These are phyloP conservation scores for Zosterops pallidus DNA, from an alignment of 2,113 vertebrate genomes.

Conservation along the genomic window DNA sequence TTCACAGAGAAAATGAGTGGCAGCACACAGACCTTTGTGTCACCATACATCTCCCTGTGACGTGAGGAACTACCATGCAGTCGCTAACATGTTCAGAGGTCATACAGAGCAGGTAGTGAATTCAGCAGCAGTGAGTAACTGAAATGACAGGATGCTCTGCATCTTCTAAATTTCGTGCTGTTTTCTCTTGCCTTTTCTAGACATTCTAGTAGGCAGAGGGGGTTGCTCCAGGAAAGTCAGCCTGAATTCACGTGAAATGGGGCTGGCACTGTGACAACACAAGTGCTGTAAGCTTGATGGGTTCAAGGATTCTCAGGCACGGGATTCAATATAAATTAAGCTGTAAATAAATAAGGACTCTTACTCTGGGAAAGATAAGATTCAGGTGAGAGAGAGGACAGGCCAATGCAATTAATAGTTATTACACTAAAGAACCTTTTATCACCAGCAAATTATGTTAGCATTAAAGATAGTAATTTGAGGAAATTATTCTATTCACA, in stretches of 20 bases:
- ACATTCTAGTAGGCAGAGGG: background rate
- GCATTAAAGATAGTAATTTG: constrained; percentile 22
- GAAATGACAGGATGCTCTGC: background rate
- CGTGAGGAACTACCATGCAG: background rate
- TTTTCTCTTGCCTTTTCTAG: background rate
- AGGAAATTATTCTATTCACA: background rate
- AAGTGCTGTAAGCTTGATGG: background rate
- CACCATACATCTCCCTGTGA: background rate
- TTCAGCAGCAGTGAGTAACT: background rate
- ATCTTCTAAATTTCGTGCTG: background rate
- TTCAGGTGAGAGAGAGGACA: constrained; percentile 9
- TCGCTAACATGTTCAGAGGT: background rate
- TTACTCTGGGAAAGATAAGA: background rate
- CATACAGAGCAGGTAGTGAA: background rate
- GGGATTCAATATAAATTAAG: constrained; percentile 19
- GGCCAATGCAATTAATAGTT: background rate
- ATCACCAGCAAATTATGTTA: background rate
- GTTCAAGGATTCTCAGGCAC: constrained; percentile 23
- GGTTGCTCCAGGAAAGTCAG: background rate
- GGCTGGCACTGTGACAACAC: background rate
- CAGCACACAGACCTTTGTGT: background rate
- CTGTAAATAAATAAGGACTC: constrained; percentile 25
- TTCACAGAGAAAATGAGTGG: background rate
- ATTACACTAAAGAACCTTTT: constrained; percentile 8
- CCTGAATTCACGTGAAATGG: background rate